Evolutionary conservation across 37 sponge, comb jelly and placozoan species (phyloP).

Genomic region (Beroe ovata): DNA sequence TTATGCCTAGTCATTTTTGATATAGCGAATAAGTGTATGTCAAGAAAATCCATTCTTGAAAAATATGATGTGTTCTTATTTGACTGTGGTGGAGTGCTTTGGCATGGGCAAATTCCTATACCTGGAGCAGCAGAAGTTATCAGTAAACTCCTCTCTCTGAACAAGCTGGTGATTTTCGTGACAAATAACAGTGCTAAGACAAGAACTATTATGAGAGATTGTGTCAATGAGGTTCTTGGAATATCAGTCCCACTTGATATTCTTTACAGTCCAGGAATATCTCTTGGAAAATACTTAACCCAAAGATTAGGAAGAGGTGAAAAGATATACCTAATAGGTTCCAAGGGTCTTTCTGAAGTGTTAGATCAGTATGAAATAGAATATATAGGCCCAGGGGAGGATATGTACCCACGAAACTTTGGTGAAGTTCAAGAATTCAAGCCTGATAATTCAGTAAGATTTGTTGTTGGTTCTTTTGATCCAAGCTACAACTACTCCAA

Average conservation of each 20-base stretch:
- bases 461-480: constrained; percentile 64
- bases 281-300: constrained; percentile 33
- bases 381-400: constrained; percentile 15
- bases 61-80: constrained; percentile 59
- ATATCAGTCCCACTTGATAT: not conserved
- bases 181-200: constrained; percentile 68
- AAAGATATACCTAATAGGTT: constrained; percentile 64
- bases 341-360: constrained; percentile 26
- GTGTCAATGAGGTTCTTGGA: not conserved
- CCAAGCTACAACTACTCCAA: constrained; percentile 28
- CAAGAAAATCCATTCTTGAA: not conserved
- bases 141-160: not conserved
- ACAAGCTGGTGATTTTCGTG: constrained; percentile 51
- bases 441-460: not conserved
- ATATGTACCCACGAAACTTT: constrained; percentile 6
- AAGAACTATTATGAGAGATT: not conserved
- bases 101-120: constrained; percentile 29
- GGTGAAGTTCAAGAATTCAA: constrained; percentile 29
- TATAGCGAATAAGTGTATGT: not conserved
- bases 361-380: constrained; percentile 8
- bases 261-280: constrained; percentile 19
- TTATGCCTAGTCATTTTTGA: no score
- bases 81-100: constrained; percentile 69
- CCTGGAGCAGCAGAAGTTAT: constrained; percentile 54
- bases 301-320: constrained; percentile 28